Percentiles rank a stretch among this genome's conserved stretches.
phyloP scores from a whole-genome alignment of 1,140 invertebrate genomes.

The Meloidogyne hapla region DNA sequence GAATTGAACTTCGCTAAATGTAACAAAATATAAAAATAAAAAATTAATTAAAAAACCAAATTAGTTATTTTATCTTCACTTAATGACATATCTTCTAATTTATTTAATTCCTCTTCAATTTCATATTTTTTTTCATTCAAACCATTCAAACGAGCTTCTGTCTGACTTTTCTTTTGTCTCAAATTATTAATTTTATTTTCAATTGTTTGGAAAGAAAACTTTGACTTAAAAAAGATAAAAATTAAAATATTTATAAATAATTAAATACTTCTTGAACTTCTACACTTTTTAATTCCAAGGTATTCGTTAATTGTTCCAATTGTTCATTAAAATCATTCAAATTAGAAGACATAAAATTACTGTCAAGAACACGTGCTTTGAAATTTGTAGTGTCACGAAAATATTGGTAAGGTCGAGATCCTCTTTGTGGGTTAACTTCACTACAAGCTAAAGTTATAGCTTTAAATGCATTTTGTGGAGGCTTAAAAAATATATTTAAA shows the following conservation, averaged over 20 bases:
- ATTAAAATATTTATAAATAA: neutral
- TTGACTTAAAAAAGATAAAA: conserved; percentile 2
- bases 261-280: neutral
- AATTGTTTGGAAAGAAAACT: neutral
- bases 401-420: conserved; percentile 41
- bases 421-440: conserved; percentile 37
- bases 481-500: conserved; percentile 32
- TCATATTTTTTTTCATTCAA: conserved; percentile 2
- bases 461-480: conserved; percentile 41
- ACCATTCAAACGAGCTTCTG: conserved; percentile 7
- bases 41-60: conserved; percentile 29
- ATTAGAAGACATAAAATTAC: conserved; percentile 3
- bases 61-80: conserved; percentile 33
- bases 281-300: conserved; percentile 4
- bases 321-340: neutral
- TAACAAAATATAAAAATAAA: neutral
- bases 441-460: conserved; percentile 37
- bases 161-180: neutral
- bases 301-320: conserved; percentile 8
- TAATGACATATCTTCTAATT: conserved; percentile 29
- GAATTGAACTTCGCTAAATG: conserved; percentile 6
- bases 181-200: conserved; percentile 5
- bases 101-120: conserved; percentile 30
- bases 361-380: conserved; percentile 11
- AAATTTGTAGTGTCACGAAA: conserved; percentile 14